These are phyloP conservation scores for Cheiracanthium punctorium DNA, from an alignment of 2,888 invertebrate genomes.

Conservation along the genomic window DNA sequence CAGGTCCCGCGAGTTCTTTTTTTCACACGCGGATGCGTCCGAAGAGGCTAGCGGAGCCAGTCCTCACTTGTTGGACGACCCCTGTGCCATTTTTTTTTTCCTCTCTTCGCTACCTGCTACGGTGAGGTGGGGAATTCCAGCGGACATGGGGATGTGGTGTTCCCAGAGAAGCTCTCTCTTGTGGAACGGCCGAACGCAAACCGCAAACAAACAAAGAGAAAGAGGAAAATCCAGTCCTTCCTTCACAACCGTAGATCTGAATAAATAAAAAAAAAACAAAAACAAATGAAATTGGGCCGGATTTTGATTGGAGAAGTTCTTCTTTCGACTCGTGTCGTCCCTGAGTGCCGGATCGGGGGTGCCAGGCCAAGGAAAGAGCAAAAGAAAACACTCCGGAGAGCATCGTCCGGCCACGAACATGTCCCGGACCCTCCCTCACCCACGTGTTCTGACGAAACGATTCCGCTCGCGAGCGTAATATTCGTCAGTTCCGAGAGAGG, in stretches of 20 bases:
- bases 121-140: constrained; percentile 8
- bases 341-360: not conserved
- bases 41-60: not conserved
- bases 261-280: too few species aligned
- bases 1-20: not conserved
- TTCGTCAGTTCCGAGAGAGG: not conserved
- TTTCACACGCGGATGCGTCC: not conserved
- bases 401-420: not conserved
- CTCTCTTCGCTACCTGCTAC: not conserved
- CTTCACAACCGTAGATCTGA: constrained; percentile 2
- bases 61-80: not conserved
- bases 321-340: too few species aligned
- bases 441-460: not conserved
- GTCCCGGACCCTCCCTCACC: too few species aligned
- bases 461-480: not conserved
- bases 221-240: constrained; percentile 9
- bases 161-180: constrained; percentile 8
- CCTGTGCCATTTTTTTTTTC: too few species aligned
- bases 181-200: constrained; percentile 3
- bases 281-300: not conserved
- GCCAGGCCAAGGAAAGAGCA: not conserved
- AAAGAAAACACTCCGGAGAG: not conserved
- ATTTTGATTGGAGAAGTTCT: not conserved
- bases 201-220: constrained; percentile 13
- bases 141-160: not conserved